phyloP scores from a whole-genome alignment of 2,888 invertebrate genomes.

The Ophion costatus region DNA sequence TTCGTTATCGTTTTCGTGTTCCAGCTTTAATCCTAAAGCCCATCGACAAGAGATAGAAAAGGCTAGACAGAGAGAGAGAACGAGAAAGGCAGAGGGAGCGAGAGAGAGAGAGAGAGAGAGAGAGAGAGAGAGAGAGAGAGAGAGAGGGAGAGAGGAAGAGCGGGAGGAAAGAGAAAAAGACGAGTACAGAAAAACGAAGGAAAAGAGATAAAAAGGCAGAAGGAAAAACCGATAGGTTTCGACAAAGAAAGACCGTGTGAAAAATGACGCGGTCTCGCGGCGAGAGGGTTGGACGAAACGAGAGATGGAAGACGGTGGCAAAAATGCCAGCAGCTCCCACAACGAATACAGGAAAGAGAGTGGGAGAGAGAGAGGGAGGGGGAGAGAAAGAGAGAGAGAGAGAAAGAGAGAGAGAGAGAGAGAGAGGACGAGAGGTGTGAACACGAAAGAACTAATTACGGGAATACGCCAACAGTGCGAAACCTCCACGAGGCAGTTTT shows the following conservation, averaged over 20 bases:
- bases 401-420: conserved; percentile 2
- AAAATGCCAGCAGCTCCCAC: conserved; percentile 31
- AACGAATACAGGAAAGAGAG: neutral
- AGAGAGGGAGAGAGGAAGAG: neutral
- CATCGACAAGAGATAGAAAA: conserved; percentile 49
- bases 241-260: conserved; percentile 18
- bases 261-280: conserved; percentile 21
- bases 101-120: neutral
- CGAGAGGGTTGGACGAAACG: conserved; percentile 16
- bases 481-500: conserved; percentile 38
- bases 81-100: neutral
- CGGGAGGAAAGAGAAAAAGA: conserved; percentile 9
- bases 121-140: neutral
- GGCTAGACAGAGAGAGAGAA: neutral
- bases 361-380: neutral
- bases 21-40: conserved; percentile 48
- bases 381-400: conserved; percentile 1
- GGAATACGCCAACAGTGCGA: conserved; percentile 47
- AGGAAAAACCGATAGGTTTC: neutral
- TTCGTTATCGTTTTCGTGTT: conserved; percentile 42
- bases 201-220: conserved; percentile 13
- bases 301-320: conserved; percentile 24
- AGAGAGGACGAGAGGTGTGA: conserved; percentile 35
- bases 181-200: neutral
- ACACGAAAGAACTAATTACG: conserved; percentile 48